Evolutionary conservation across 2,113 vertebrate genomes (phyloP), one percentile per base, ranked within the genome.

Genomic region (Eira barbara): DNA sequence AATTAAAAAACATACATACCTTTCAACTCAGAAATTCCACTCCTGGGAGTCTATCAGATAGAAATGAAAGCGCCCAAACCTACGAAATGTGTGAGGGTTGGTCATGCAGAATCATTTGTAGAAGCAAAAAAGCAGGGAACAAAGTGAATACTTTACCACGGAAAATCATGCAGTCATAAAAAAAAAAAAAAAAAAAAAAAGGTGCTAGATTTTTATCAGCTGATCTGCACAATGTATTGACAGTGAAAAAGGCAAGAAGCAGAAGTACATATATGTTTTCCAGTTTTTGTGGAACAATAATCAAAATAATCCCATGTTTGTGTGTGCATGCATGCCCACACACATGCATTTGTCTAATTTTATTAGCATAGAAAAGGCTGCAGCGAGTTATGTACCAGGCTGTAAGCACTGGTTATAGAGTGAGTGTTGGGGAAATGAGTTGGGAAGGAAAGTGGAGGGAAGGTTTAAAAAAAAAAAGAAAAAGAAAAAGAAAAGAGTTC

Each of bases 1-100:
- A 96, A 97, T 95, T 96, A 95, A 97, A 97, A 97, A 93, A 84
- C 86, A 95, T 74, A 74, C 65, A 69, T 36, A 79, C 61, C 21
- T 92, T 95, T 89, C 91, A 74, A 84, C 67, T 89, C 27, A 63
- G 89, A 91, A 65, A 86, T 93, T 45, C 57, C 89, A 86, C 47
- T 88, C 71, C 71, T 74, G 73, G 85, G 86, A 95, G 34, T 59
- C 71, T 21, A 80, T 78, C 69, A 81, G n/a, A 65, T 1, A 85
- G 61, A 92, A 82, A 95, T 74, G 81, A 93, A 87, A 96, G n/a
- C 18, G 25, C 39, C 42, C 6, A 27, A 17, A 47, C 5, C 42
- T 2, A n/a, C 9, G 13, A 69, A 31, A 47, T 45, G 47, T 74
- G 47, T 76, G 63, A 55, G 52, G 52, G 18, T 49, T 87, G 52